Conservation (phyloP, 2,797 vertebrate genomes). For the Anisognathus igniventris region DNA sequence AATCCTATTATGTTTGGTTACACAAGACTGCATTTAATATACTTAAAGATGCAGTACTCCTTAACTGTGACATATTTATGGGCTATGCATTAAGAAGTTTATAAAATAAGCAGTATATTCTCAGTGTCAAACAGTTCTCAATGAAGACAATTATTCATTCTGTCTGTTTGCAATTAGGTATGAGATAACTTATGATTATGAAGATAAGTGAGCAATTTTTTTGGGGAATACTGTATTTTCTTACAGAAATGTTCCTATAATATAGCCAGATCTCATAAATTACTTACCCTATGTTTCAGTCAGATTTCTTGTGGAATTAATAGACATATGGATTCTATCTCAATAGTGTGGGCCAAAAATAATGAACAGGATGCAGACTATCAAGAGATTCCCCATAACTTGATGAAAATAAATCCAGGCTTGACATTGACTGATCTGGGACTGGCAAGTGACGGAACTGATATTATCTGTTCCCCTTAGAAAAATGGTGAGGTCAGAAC, state of each 20-base stretch:
- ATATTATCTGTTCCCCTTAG: background rate
- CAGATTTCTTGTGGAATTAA: constrained; percentile 56
- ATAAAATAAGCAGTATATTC: constrained; percentile 75
- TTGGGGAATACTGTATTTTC: constrained; percentile 60
- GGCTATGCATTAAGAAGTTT: constrained; percentile 71
- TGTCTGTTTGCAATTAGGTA: constrained; percentile 73
- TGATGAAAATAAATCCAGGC: constrained; percentile 44
- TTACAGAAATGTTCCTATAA: constrained; percentile 52
- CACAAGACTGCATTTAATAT: constrained; percentile 80
- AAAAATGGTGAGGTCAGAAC: background rate
- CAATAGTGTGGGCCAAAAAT: constrained; percentile 48
- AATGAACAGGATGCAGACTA: constrained; percentile 1
- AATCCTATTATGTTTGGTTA: constrained; percentile 81
- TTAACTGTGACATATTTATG: constrained; percentile 77
- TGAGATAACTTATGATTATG: constrained; percentile 73
- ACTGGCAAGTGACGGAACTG: background rate
- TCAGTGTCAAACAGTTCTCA: constrained; percentile 70
- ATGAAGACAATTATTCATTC: constrained; percentile 72
- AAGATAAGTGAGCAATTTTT: constrained; percentile 57
- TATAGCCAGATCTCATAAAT: constrained; percentile 58
- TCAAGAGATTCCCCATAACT: background rate
- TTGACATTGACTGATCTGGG: constrained; percentile 5
- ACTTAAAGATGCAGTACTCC: constrained; percentile 75
- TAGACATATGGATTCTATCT: constrained; percentile 59
- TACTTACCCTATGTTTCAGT: constrained; percentile 44